phyloP scores from a whole-genome alignment of 1,140 invertebrate genomes.

The Drosophila pseudoananassae region DNA sequence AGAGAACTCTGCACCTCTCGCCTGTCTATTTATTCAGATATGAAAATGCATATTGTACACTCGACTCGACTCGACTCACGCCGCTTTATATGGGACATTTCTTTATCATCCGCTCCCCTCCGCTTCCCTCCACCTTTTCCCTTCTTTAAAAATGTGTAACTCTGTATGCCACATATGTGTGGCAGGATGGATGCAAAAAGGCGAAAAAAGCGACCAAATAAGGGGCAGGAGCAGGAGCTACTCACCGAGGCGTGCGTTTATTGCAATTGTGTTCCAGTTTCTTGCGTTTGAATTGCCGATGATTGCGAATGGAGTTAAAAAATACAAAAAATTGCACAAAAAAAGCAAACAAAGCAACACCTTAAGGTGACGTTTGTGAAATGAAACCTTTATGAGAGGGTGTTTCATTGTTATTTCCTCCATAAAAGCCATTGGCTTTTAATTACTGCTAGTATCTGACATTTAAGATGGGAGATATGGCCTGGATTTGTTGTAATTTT shows the following conservation, averaged over 20 bases:
- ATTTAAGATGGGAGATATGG: background rate
- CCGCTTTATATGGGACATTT: conserved; percentile 64
- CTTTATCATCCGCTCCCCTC: conserved; percentile 38
- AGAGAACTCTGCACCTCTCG: conserved; percentile 35
- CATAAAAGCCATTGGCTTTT: conserved; percentile 1
- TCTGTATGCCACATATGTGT: conserved; percentile 17
- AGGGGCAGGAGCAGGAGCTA: conserved; percentile 14
- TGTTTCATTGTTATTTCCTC: background rate
- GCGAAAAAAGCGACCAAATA: background rate
- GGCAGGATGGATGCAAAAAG: background rate
- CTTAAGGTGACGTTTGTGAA: conserved; percentile 23
- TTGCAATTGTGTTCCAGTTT: conserved; percentile 52
- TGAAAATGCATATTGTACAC: conserved; percentile 78
- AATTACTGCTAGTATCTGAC: background rate
- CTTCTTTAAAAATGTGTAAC: conserved; percentile 32
- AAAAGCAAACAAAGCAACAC: conserved; percentile 30
- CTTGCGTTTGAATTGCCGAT: conserved; percentile 43
- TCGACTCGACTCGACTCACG: conserved; percentile 62
- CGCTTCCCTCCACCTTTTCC: conserved; percentile 2
- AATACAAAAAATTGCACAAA: conserved; percentile 7
- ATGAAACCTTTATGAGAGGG: background rate
- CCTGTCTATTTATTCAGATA: conserved; percentile 45
- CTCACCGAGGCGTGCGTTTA: conserved; percentile 43
- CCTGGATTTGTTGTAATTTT: background rate
- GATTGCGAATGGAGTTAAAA: conserved; percentile 32